A percentile compares a stretch with the other conserved stretches of the same genome.
Evolutionary conservation across 1,140 invertebrate species (phyloP).

Genomic region (Telenomus remus): DNA sequence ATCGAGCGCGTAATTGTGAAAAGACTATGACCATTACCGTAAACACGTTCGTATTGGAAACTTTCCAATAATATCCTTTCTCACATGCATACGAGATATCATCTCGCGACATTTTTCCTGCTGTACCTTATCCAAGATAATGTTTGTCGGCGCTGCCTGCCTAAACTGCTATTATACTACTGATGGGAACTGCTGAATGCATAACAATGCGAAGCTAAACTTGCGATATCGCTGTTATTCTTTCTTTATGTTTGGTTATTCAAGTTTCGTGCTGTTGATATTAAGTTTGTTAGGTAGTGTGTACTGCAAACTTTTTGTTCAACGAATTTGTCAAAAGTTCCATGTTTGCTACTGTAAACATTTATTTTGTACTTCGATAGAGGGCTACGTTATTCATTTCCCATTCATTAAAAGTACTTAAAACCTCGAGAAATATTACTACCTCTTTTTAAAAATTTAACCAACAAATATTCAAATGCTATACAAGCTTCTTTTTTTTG

Average conservation of each 20-base stretch:
- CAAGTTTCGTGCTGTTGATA: conserved; percentile 13
- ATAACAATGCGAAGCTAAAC: conserved; percentile 30
- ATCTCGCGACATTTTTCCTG: conserved; percentile 36
- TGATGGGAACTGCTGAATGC: conserved; percentile 32
- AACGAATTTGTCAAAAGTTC: too few species aligned
- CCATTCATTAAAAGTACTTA: too few species aligned
- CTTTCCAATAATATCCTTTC: conserved; percentile 24
- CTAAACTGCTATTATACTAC: conserved; percentile 51
- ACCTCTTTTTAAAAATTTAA: too few species aligned
- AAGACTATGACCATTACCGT: conserved; percentile 24
- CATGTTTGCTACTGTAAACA: too few species aligned
- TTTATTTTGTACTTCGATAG: too few species aligned
- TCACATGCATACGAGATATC: conserved; percentile 18
- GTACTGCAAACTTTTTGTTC: too few species aligned
- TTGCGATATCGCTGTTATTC: conserved; percentile 35
- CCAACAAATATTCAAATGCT: too few species aligned
- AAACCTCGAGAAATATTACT: too few species aligned
- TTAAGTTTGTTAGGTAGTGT: background rate
- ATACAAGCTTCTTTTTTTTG: too few species aligned
- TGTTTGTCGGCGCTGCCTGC: conserved; percentile 23
- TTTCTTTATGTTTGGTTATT: conserved; percentile 15
- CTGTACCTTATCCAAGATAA: conserved; percentile 23
- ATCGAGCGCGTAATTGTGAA: conserved; percentile 18
- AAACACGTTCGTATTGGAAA: conserved; percentile 33
- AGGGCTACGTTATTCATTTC: too few species aligned